Conservation (phyloP, 2,113 vertebrate genomes). For the Pithys albifrons region DNA sequence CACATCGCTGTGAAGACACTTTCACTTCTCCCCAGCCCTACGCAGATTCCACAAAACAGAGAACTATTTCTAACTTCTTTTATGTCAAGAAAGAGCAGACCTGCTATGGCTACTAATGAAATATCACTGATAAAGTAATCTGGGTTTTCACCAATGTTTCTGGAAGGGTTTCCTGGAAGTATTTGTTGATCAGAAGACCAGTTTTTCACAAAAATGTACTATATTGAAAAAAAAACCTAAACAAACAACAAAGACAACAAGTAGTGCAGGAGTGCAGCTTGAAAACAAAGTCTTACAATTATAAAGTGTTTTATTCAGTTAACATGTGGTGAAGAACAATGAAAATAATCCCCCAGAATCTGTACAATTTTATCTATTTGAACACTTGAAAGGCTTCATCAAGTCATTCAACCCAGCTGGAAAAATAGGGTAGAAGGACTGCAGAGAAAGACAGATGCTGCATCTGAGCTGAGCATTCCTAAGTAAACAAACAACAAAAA, state of each 20-base stretch:
- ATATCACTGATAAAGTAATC: neutral
- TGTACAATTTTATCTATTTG: constrained; percentile 67
- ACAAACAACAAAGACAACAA: constrained; percentile 11
- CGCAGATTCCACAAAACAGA: neutral
- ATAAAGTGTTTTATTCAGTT: constrained; percentile 40
- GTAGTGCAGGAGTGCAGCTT: constrained; percentile 20
- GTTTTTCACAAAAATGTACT: neutral
- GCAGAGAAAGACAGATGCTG: constrained; percentile 70
- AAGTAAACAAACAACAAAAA: constrained; percentile 69
- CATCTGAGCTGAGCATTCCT: constrained; percentile 50
- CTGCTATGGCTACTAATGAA: neutral
- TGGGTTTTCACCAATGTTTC: neutral
- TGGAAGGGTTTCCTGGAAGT: neutral
- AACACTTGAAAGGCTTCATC: constrained; percentile 71
- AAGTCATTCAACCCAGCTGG: constrained; percentile 62
- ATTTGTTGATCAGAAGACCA: neutral
- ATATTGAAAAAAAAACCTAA: constrained; percentile 17
- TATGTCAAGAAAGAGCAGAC: neutral
- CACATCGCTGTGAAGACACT: fast-evolving
- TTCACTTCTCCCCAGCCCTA: neutral
- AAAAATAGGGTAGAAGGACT: constrained; percentile 21
- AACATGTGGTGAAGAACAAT: constrained; percentile 70
- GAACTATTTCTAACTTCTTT: neutral
- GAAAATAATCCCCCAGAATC: constrained; percentile 62
- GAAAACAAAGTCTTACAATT: constrained; percentile 48